Conservation (phyloP, 2,888 invertebrate genomes). For the Alentia gelatinosa region DNA sequence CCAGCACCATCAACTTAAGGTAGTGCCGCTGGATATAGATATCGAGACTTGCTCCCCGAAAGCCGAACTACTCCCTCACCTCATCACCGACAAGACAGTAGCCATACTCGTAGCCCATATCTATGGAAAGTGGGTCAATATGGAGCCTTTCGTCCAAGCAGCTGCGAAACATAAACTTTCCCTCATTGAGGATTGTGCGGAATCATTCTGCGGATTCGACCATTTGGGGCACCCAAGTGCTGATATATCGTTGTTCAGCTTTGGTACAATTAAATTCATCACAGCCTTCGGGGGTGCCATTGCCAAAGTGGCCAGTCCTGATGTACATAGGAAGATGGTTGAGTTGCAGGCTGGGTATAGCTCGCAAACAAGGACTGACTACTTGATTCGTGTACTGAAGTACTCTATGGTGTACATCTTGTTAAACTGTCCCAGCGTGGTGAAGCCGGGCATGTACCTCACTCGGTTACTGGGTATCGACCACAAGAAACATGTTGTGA, state of each 20-base stretch:
- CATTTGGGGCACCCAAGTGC: slow-evolving; percentile 76
- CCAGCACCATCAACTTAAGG: slow-evolving; percentile 73
- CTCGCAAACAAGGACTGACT: slow-evolving; percentile 71
- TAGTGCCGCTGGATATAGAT: slow-evolving; percentile 77
- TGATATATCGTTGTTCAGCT: slow-evolving; percentile 79
- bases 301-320: slow-evolving; percentile 74
- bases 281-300: slow-evolving; percentile 80
- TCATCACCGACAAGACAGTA: slow-evolving; percentile 77
- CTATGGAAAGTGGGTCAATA: slow-evolving; percentile 76
- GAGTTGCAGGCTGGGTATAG: slow-evolving; percentile 69
- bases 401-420: slow-evolving; percentile 72
- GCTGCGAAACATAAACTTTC: slow-evolving; percentile 71
- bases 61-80: slow-evolving; percentile 71
- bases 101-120: slow-evolving; percentile 79
- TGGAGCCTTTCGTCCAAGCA: slow-evolving; percentile 74
- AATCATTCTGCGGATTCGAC: slow-evolving; percentile 76
- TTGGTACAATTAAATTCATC: slow-evolving; percentile 79
- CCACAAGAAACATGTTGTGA: slow-evolving; percentile 73
- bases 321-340: slow-evolving; percentile 72
- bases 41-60: slow-evolving; percentile 78
- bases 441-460: slow-evolving; percentile 69
- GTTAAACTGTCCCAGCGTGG: slow-evolving; percentile 72
- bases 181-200: slow-evolving; percentile 80
- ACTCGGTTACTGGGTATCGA: slow-evolving; percentile 69
- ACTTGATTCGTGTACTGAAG: slow-evolving; percentile 77